Evolutionary conservation across 2,888 invertebrate species (phyloP), one percentile per base, ranked within the genome.

Genomic region (Dynastes maya): DNA sequence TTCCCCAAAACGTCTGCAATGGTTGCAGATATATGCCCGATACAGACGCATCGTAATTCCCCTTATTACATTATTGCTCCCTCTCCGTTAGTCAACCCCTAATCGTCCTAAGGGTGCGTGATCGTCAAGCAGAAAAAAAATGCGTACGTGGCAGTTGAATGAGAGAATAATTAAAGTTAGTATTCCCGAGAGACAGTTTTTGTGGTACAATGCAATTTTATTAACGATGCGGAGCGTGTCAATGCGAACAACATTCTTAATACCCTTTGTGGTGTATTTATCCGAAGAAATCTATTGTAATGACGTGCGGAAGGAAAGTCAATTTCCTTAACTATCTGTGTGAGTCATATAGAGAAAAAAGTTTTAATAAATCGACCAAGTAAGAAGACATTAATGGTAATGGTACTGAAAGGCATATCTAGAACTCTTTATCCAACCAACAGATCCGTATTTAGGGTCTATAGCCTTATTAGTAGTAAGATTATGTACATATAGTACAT

Each of bases 1-100:
- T 58, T 58, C 22, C 55, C 55, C 55, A 8, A 58, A 58, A 58
- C 55, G 55, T 22, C 22, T 58, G 55, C 55, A 16, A 58, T 27
- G 32, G 70, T 70, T 16, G 51, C 16, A 45, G 27, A 64, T 16
- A 45, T 51, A 70, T 53, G 70, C 16, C 32, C 16, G 53, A 55
- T 70, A n/a, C 53, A 32, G 37, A 16, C 53, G 32, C 53, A 27
- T 70, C 53, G 51, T 53, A 51, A 70, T 51, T 70, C 70, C 53
- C 53, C 53, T 70, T 70, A 70, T 70, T 70, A 70, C 70, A 70
- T 70, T 70, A 70, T 70, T 70, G 70, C 70, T 70, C 70, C 70
- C 70, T 70, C 53, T 53, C 16, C 53, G 70, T 53, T 70, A 55
- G 70, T 51, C 70, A 53, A 70, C 53, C 70, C 70, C 53, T 70